Percentiles rank a stretch among this genome's conserved stretches.
Conservation (phyloP, 2,888 invertebrate genomes). For the Aphodius granarius region DNA sequence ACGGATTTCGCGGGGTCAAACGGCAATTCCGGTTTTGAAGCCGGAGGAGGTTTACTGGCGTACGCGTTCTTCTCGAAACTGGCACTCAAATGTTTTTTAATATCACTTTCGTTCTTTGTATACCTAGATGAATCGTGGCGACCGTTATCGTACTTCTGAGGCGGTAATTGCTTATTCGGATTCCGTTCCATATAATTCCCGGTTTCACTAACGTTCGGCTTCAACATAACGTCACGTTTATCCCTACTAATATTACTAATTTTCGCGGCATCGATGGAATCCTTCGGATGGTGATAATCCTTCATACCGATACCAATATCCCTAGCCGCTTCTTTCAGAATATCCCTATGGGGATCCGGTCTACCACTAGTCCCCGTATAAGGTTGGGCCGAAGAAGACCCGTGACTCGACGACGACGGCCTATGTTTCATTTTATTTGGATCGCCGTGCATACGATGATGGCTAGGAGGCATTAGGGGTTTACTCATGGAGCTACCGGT, state of each 20-base stretch:
- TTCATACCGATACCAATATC: slow-evolving; percentile 37
- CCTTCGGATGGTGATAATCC: slow-evolving; percentile 24
- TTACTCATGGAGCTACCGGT: slow-evolving; percentile 24
- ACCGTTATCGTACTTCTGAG: slow-evolving; percentile 36
- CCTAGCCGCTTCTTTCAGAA: slow-evolving; percentile 45
- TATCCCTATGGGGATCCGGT: slow-evolving; percentile 44
- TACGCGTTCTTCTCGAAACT: slow-evolving; percentile 42
- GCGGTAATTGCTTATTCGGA: slow-evolving; percentile 39
- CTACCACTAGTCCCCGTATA: slow-evolving; percentile 29
- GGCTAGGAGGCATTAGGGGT: slow-evolving; percentile 33
- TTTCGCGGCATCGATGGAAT: slow-evolving; percentile 11
- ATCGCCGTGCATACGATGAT: slow-evolving; percentile 41
- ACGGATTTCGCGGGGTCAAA: slow-evolving; percentile 47
- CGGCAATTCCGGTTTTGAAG: slow-evolving; percentile 44
- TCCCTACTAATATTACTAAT: slow-evolving; percentile 24
- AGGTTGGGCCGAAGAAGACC: neutral
- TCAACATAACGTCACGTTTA: slow-evolving; percentile 44
- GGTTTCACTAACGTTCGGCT: slow-evolving; percentile 36
- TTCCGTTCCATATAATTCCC: slow-evolving; percentile 22
- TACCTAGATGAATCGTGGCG: slow-evolving; percentile 42
- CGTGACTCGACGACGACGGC: slow-evolving; percentile 36
- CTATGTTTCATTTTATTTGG: slow-evolving; percentile 46
- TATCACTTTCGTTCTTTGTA: slow-evolving; percentile 43
- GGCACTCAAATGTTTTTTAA: slow-evolving; percentile 45
- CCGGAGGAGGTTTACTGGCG: slow-evolving; percentile 48